Evolutionary conservation across 2,113 vertebrate genomes (phyloP).

Genomic region (Stigmatopora nigra): DNA sequence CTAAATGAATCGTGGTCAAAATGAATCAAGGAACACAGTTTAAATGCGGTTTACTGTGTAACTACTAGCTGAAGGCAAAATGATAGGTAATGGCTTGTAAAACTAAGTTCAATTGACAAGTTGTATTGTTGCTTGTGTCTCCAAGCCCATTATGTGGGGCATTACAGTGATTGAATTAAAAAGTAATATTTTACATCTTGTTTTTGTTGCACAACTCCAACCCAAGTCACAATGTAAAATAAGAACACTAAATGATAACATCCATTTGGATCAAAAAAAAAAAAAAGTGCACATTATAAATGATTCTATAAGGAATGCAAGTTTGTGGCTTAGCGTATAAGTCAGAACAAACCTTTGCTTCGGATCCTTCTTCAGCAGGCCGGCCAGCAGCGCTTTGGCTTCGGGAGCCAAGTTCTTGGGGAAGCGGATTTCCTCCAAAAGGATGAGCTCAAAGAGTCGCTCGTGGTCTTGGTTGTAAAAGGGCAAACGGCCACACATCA

Average conservation of each 20-base stretch:
- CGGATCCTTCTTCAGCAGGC: slow-evolving; percentile 90
- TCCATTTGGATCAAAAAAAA: background rate
- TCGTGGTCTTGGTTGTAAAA: slow-evolving; percentile 99
- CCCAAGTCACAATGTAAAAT: too few species aligned
- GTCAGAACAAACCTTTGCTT: slow-evolving; percentile 75
- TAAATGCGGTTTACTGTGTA: slow-evolving; percentile 25
- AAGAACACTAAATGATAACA: background rate
- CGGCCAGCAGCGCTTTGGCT: slow-evolving; percentile 84
- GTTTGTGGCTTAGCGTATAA: background rate
- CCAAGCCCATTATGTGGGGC: background rate
- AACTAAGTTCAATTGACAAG: background rate
- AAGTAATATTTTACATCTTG: background rate
- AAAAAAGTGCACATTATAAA: background rate
- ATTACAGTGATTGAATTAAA: background rate
- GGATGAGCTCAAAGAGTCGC: slow-evolving; percentile 92
- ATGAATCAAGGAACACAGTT: slow-evolving; percentile 38
- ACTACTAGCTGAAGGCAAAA: slow-evolving; percentile 5
- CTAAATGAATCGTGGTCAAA: slow-evolving; percentile 29
- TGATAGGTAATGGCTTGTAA: slow-evolving; percentile 7
- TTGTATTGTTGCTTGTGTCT: background rate
- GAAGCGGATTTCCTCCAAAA: slow-evolving; percentile 98
- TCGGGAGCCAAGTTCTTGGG: slow-evolving; percentile 89
- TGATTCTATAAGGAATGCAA: background rate
- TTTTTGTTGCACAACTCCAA: too few species aligned
- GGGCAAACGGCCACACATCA: slow-evolving; percentile 91